Evolutionary conservation across 2,797 vertebrate species (phyloP).

Genomic region (Tachyglossus aculeatus): DNA sequence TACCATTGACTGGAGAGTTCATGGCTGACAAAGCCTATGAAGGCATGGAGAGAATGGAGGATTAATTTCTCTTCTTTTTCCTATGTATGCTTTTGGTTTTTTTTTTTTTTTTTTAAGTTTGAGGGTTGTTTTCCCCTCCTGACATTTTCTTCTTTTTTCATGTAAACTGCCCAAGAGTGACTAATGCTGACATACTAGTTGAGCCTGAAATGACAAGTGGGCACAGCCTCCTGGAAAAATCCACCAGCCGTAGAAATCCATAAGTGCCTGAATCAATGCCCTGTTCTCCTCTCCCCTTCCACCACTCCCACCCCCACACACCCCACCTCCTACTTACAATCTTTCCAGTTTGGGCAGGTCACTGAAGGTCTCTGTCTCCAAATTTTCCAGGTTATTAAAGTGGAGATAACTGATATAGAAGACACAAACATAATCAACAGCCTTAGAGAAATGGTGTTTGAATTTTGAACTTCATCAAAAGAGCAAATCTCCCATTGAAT

Average conservation of each 20-base stretch:
- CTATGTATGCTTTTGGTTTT: not conserved
- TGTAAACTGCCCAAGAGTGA: conserved; percentile 39
- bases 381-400: conserved; percentile 70
- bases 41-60: not conserved
- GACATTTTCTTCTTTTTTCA: not conserved
- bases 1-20: no score
- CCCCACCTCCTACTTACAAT: conserved; percentile 63
- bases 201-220: no score
- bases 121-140: conserved; percentile 29
- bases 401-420: conserved; percentile 67
- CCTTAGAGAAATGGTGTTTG: not conserved
- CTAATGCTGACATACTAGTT: conserved; percentile 42
- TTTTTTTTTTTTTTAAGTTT: not conserved
- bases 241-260: not conserved
- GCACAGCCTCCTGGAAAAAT: no score
- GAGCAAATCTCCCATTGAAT: no score
- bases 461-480: no score
- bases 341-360: conserved; percentile 72
- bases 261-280: not conserved
- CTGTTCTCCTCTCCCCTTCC: no score
- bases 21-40: no score
- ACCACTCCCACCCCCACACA: no score
- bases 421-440: conserved; percentile 6
- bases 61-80: not conserved
- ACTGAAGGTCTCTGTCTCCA: conserved; percentile 67